Evolutionary conservation across 2,113 vertebrate genomes (phyloP).

Genomic region (Hirundichthys speculiger): DNA sequence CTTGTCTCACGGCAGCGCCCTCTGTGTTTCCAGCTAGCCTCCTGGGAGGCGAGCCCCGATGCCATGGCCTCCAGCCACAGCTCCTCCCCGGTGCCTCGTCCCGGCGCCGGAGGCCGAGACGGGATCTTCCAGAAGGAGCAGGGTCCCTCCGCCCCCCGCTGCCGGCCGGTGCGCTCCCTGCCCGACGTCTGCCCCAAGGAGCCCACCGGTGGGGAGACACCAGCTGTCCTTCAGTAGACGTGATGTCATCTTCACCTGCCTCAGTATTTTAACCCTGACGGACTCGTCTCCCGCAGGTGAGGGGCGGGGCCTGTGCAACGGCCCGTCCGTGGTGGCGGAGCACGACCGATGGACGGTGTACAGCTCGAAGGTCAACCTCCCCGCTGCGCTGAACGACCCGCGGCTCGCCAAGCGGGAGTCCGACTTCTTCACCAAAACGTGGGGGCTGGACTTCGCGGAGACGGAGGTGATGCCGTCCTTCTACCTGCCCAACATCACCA

Average conservation of each 20-base stretch:
- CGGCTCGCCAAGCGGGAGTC: slow-evolving; percentile 96
- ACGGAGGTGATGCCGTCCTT: slow-evolving; percentile 92
- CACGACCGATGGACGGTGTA: slow-evolving; percentile 96
- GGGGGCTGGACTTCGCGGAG: slow-evolving; percentile 97
- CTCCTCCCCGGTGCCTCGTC: slow-evolving; percentile 90
- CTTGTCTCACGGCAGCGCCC: neutral
- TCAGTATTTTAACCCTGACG: neutral
- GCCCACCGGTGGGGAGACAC: slow-evolving; percentile 83
- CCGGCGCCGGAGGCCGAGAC: slow-evolving; percentile 83
- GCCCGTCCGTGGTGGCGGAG: slow-evolving; percentile 92
- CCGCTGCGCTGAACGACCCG: slow-evolving; percentile 96
- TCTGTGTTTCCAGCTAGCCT: slow-evolving; percentile 73
- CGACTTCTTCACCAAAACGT: slow-evolving; percentile 99
- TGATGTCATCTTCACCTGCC: neutral
- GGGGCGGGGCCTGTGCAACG: slow-evolving; percentile 84
- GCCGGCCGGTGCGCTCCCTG: slow-evolving; percentile 85
- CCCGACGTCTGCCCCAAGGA: slow-evolving; percentile 98
- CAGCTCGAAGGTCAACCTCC: slow-evolving; percentile 99
- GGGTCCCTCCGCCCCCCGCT: slow-evolving; percentile 78
- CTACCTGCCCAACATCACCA: slow-evolving; percentile 94
- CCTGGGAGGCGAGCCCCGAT: slow-evolving; percentile 85
- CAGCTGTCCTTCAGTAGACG: neutral
- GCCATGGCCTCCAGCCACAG: slow-evolving; percentile 96
- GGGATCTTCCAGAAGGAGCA: slow-evolving; percentile 89
- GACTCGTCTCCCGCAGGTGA: slow-evolving; percentile 82